phyloP scores from a whole-genome alignment of 2,113 vertebrate species.

The Sylvicapra grimmia region DNA sequence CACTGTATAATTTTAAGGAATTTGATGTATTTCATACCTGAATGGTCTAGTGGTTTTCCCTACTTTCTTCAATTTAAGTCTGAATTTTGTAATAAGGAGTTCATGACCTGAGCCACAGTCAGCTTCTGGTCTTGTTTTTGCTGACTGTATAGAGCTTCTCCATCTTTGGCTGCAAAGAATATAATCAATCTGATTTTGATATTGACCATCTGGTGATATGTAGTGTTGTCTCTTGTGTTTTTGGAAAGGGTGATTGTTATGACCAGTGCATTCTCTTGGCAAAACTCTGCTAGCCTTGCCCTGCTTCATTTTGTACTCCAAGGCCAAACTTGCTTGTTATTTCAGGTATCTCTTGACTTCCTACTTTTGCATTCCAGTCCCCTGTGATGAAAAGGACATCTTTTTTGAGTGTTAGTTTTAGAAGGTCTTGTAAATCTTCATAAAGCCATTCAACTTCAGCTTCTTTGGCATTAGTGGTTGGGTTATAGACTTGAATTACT shows the following conservation, averaged over 20 bases:
- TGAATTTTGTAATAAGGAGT: neutral
- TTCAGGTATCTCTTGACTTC: neutral
- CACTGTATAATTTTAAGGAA: too few relatives aligned
- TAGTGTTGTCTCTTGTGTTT: neutral
- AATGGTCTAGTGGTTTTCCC: too few relatives aligned
- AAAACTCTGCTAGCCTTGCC: neutral
- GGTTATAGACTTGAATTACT: neutral
- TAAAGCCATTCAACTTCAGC: neutral
- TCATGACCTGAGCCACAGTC: neutral
- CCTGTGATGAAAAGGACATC: neutral
- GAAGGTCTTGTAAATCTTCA: neutral
- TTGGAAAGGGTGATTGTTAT: neutral
- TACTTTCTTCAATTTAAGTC: neutral
- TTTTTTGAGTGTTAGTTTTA: neutral
- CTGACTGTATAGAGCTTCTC: neutral
- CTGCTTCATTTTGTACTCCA: neutral
- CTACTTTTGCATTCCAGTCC: neutral
- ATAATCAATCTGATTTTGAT: neutral
- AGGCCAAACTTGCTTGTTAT: neutral
- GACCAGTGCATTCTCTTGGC: neutral
- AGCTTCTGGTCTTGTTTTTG: neutral
- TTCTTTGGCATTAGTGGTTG: neutral
- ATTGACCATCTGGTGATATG: neutral
- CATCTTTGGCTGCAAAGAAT: neutral
- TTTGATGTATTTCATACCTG: too few relatives aligned